A percentile compares a stretch with the other conserved stretches of the same genome.
phyloP scores from a whole-genome alignment of 2,797 vertebrate genomes.

The Sandelia bainsii region DNA sequence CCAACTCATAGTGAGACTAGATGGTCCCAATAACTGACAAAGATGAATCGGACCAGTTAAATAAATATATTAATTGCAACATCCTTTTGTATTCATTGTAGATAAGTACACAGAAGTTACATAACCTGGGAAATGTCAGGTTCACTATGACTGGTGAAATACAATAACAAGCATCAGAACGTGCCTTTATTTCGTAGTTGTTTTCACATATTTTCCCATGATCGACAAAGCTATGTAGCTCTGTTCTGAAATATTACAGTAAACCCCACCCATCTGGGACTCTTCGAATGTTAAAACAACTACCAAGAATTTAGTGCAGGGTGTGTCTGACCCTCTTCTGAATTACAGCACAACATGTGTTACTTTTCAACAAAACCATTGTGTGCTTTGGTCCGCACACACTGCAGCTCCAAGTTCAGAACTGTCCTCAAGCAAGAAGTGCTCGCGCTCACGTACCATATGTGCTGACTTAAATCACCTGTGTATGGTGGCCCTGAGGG shows the following conservation, averaged over 20 bases:
- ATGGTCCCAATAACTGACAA: background rate
- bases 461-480: background rate
- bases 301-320: conserved; percentile 57
- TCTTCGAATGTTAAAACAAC: conserved; percentile 41
- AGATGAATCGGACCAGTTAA: background rate
- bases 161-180: background rate
- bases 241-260: conserved; percentile 38
- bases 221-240: conserved; percentile 13
- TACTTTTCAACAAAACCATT: conserved; percentile 30
- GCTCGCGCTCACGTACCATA: background rate
- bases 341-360: conserved; percentile 43
- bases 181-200: background rate
- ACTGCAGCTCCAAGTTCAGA: conserved; percentile 5
- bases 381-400: conserved; percentile 12
- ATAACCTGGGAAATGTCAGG: background rate
- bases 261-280: conserved; percentile 41
- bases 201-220: conserved; percentile 17
- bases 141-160: background rate
- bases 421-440: background rate
- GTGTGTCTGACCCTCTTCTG: conserved; percentile 56
- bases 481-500: background rate
- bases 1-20: background rate
- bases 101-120: background rate
- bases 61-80: background rate
- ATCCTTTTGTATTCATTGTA: background rate